Base-by-base conservation (phyloP, 2,888 invertebrate genomes). In the Cerastis rubricosa region DNA sequence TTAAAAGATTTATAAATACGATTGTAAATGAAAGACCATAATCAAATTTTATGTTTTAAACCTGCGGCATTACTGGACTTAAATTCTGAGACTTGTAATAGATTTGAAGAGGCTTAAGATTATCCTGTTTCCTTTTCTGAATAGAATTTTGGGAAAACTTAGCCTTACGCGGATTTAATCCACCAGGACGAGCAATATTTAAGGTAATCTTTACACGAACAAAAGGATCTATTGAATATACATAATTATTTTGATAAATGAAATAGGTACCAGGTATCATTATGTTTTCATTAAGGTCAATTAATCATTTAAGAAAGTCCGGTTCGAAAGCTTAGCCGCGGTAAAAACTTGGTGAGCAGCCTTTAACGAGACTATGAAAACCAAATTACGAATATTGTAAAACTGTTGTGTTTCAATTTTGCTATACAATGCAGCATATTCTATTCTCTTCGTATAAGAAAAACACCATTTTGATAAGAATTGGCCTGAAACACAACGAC, bases 71-170 rank as follows among this genome's bases (percentile, higher is more conserved):
- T 74, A 66, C 61, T 63, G 35, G 9, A 45, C 9, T 70, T 29
- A 57, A 80, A 43, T 68, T 71, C 35, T n/a, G 47, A 68, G 81
- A 49, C 57, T 74, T 63, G 51, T 35, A 43, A 57, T 54, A 76
- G 81, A 76, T 61, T 76, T 76, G 14, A 68, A 71, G 64, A 74
- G 64, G 64, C 59, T 81, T 59, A 43, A 49, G 54, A 66, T 69
- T 45, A 72, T 69, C 64, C 81, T 69, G 64, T 63, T 76, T 59
- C 54, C 68, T 57, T 69, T 65, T 45, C 57, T 72, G 17, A 81
- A 68, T 29, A 81, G 22, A 74, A 75, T 75, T 64, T 64, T 70
- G 45, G 40, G n/a, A 11, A 59, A 74, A 68, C 43, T 74, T 80
- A 47, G 17, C 51, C 8, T 69, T 59, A 14, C 29, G 11, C 19